Conservation (phyloP, 2,888 invertebrate genomes). For the Dasysyrphus albostriatus region DNA sequence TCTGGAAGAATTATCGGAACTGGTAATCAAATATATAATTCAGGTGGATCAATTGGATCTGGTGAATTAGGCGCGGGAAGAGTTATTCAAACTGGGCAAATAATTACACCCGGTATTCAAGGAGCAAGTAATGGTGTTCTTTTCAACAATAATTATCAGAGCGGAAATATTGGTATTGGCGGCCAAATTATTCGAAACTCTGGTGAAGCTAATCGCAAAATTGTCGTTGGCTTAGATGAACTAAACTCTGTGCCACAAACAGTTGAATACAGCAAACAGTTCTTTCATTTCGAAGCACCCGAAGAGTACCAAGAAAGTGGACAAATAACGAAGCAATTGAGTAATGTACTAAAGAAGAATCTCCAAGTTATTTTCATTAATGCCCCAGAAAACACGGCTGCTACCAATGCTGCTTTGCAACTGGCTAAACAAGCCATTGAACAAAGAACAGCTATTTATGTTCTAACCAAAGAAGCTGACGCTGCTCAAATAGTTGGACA, state of each 20-base stretch:
- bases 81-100: not conserved
- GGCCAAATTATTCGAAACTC: not conserved
- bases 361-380: conserved; percentile 80
- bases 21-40: conserved; percentile 5
- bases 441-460: conserved; percentile 80
- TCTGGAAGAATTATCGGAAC: not conserved
- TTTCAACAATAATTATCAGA: conserved; percentile 5
- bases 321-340: conserved; percentile 76
- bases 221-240: conserved; percentile 38
- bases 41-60: conserved; percentile 7
- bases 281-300: conserved; percentile 79
- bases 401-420: conserved; percentile 79
- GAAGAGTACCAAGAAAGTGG: conserved; percentile 79
- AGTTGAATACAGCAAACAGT: conserved; percentile 78
- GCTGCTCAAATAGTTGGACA: conserved; percentile 78
- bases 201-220: not conserved
- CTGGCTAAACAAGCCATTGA: conserved; percentile 80
- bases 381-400: conserved; percentile 79
- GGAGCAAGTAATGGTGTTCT: not conserved
- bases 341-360: conserved; percentile 78
- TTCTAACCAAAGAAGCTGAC: conserved; percentile 80
- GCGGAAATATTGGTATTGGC: not conserved
- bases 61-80: not conserved
- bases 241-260: conserved; percentile 74
- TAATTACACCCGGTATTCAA: not conserved